Percentiles rank a stretch among this genome's conserved stretches.
phyloP scores from a whole-genome alignment of 2,113 vertebrate species.

The Neodontobutis hainanensis region DNA sequence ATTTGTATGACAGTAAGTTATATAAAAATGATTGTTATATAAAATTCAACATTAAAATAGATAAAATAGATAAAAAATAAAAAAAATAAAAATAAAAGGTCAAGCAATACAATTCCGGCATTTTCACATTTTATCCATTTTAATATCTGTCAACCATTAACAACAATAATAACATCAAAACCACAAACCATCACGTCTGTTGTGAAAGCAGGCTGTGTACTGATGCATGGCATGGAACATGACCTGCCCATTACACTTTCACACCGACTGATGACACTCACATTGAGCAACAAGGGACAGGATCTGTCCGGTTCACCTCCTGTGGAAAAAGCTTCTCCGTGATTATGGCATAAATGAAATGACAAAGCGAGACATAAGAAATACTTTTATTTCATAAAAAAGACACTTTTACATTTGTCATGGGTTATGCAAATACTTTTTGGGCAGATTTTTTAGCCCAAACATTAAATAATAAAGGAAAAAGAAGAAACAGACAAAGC shows the following conservation, averaged over 20 bases:
- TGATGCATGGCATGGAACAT: constrained; percentile 60
- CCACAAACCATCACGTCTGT: constrained; percentile 54
- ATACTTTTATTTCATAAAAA: too few species aligned
- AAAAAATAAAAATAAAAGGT: not conserved
- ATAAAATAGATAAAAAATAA: too few species aligned
- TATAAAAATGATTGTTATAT: not conserved
- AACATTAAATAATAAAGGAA: too few species aligned
- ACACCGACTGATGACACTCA: constrained; percentile 35
- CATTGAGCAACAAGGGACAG: constrained; percentile 57
- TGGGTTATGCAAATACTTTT: too few species aligned
- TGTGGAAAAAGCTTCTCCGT: not conserved
- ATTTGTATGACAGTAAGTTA: not conserved
- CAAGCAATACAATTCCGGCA: constrained; percentile 9
- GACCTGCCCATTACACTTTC: constrained; percentile 41
- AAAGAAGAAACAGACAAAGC: too few species aligned
- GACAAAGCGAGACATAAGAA: not conserved
- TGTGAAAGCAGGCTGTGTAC: constrained; percentile 68
- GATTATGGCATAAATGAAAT: not conserved
- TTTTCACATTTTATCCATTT: constrained; percentile 57
- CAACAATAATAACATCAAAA: constrained; percentile 76
- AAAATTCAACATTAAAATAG: too few species aligned
- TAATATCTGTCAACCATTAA: constrained; percentile 78
- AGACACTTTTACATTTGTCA: too few species aligned
- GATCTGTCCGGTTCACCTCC: constrained; percentile 20
- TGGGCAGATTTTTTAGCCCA: too few species aligned